Evolutionary conservation across 92 coral and sea anemone species (phyloP).

Genomic region (Paramuricea clavata): DNA sequence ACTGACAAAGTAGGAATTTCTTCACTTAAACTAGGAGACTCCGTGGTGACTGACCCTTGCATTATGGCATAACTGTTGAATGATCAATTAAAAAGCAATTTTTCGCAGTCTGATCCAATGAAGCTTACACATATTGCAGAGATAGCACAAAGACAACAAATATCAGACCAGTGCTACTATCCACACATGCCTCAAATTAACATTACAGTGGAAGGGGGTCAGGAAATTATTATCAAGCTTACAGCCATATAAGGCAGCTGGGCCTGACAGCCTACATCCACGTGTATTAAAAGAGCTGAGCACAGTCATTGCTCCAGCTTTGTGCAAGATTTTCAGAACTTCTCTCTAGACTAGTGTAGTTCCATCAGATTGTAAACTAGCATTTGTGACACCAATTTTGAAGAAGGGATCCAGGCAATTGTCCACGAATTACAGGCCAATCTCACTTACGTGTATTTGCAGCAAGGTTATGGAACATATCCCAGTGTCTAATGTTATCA

Average conservation of each 20-base stretch:
- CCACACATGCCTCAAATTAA: conserved; percentile 48
- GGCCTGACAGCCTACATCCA: conserved; percentile 39
- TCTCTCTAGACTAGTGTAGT: conserved; percentile 41
- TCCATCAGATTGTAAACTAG: conserved; percentile 55
- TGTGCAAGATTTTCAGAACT: conserved; percentile 41
- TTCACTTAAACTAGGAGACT: conserved; percentile 4
- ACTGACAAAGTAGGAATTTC: conserved; percentile 42
- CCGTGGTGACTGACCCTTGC: not conserved
- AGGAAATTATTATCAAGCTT: too few species aligned
- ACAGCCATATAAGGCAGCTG: conserved; percentile 25
- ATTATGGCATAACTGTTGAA: conserved; percentile 29
- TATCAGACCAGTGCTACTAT: conserved; percentile 21
- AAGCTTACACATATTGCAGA: conserved; percentile 52
- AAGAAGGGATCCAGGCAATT: too few species aligned
- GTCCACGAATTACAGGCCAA: too few species aligned
- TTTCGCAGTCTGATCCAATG: too few species aligned
- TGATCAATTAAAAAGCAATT: not conserved
- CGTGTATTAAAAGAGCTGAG: conserved; percentile 56
- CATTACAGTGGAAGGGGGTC: conserved; percentile 49
- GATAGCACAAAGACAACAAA: conserved; percentile 20
- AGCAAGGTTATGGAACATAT: too few species aligned
- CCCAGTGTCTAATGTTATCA: too few species aligned
- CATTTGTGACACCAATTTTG: conserved; percentile 8
- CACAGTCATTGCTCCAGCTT: conserved; percentile 47
- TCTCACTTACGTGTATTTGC: too few species aligned